phyloP scores from a whole-genome alignment of 2,888 invertebrate genomes.

The Poecilus cupreus region DNA sequence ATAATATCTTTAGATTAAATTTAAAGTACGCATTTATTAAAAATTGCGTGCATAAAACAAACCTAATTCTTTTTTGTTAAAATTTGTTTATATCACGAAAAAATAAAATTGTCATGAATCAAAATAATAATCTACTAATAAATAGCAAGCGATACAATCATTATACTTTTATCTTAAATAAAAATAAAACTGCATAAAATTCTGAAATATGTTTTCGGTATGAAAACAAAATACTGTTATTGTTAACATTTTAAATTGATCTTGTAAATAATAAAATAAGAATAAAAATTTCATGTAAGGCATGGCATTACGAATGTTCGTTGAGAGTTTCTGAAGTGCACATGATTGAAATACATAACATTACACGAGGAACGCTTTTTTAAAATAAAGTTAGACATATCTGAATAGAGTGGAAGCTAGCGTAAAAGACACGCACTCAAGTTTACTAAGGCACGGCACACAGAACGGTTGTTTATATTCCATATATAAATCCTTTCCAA shows the following conservation, averaged over 20 bases:
- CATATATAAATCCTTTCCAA: slow-evolving; percentile 31
- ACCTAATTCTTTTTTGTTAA: background rate
- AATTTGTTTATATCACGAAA: slow-evolving; percentile 32
- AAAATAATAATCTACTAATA: slow-evolving; percentile 26
- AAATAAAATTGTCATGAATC: slow-evolving; percentile 30
- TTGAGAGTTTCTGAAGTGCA: background rate
- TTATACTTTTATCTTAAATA: background rate
- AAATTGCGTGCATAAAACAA: slow-evolving; percentile 17
- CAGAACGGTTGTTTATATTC: slow-evolving; percentile 8
- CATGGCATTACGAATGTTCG: background rate
- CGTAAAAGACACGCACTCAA: background rate
- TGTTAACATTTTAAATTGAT: no score
- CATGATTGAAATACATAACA: background rate
- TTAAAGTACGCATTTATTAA: slow-evolving; percentile 27
- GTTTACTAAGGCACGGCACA: background rate
- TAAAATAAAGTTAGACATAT: background rate
- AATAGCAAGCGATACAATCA: slow-evolving; percentile 20
- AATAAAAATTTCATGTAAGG: background rate
- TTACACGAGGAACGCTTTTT: background rate
- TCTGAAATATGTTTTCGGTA: no score
- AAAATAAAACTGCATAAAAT: background rate
- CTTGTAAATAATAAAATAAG: background rate
- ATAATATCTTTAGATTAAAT: slow-evolving; percentile 2
- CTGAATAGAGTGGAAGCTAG: background rate
- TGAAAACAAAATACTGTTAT: no score